Percentiles rank a stretch among this genome's conserved stretches.
Evolutionary conservation across 2,797 vertebrate species (phyloP).

Genomic region (Harpagifer antarcticus): DNA sequence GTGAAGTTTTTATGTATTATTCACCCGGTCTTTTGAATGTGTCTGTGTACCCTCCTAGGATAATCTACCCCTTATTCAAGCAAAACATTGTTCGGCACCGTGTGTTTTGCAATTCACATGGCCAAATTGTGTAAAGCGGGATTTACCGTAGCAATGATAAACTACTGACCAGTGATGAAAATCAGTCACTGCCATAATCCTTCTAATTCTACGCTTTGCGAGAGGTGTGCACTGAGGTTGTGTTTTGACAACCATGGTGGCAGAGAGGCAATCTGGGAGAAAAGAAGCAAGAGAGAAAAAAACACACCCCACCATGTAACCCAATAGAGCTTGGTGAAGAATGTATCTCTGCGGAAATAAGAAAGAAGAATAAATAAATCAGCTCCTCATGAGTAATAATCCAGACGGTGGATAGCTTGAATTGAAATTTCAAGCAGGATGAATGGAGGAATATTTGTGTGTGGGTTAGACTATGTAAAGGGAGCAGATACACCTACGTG

Average conservation of each 20-base stretch:
- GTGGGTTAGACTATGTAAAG: conserved; percentile 60
- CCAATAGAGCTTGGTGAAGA: conserved; percentile 73
- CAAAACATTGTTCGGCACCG: conserved; percentile 56
- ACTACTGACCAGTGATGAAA: conserved; percentile 80
- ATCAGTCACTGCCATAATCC: conserved; percentile 79
- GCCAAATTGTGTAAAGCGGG: conserved; percentile 78
- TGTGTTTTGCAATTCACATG: conserved; percentile 71
- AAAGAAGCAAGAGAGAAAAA: conserved; percentile 50
- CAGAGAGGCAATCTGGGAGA: conserved; percentile 63
- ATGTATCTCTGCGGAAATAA: conserved; percentile 71
- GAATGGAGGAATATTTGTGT: conserved; percentile 58
- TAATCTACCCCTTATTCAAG: conserved; percentile 73
- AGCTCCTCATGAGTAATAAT: conserved; percentile 72
- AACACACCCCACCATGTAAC: conserved; percentile 70
- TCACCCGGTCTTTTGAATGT: conserved; percentile 61
- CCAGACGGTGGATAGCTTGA: conserved; percentile 48
- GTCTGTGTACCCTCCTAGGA: conserved; percentile 54
- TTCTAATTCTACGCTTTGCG: conserved; percentile 67
- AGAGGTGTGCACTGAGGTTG: conserved; percentile 45
- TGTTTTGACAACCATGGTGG: conserved; percentile 56
- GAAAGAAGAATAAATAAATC: conserved; percentile 68
- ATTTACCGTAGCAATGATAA: conserved; percentile 77
- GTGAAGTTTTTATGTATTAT: conserved; percentile 67
- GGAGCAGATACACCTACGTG: conserved; percentile 56
- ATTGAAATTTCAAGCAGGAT: conserved; percentile 66